Evolutionary conservation across 2,888 invertebrate species (phyloP).

Genomic region (Drosophila antonietae): DNA sequence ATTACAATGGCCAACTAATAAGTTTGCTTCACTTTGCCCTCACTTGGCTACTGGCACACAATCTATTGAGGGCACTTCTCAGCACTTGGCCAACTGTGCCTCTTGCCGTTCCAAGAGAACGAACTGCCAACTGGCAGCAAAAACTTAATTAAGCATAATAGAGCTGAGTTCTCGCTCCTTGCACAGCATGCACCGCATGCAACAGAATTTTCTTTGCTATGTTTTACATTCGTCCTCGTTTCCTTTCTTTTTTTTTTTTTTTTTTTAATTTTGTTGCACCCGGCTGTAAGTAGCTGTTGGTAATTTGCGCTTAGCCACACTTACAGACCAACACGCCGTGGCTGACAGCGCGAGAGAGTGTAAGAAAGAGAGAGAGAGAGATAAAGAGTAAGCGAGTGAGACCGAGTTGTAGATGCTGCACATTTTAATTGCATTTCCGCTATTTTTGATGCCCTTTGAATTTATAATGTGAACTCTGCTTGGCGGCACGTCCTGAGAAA

Average conservation of each 20-base stretch:
- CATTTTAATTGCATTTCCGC: constrained; percentile 79
- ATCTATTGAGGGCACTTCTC: constrained; percentile 36
- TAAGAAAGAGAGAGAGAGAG: not conserved
- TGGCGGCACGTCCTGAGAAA: constrained; percentile 67
- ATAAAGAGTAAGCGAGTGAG: not conserved
- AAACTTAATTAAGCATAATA: constrained; percentile 78
- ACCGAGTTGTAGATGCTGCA: constrained; percentile 26
- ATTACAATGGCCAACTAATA: constrained; percentile 48
- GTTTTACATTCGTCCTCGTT: not conserved
- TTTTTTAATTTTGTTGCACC: constrained; percentile 11
- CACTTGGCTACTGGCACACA: constrained; percentile 28
- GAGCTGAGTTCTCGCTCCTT: constrained; percentile 39
- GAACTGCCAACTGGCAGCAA: constrained; percentile 45
- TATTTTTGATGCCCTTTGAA: constrained; percentile 76
- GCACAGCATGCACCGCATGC: constrained; percentile 18
- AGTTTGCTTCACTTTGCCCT: constrained; percentile 21
- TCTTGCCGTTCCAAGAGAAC: constrained; percentile 23
- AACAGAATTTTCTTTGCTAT: constrained; percentile 26
- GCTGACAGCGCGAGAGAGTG: too few species aligned
- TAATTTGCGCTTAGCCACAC: constrained; percentile 77
- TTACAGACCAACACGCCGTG: constrained; percentile 61
- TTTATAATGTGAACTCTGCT: constrained; percentile 60
- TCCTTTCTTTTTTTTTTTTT: not conserved
- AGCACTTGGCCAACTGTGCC: constrained; percentile 27
- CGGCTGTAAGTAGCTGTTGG: constrained; percentile 71